Evolutionary conservation across 2,888 invertebrate species (phyloP).

Genomic region (Harmothoe impar): DNA sequence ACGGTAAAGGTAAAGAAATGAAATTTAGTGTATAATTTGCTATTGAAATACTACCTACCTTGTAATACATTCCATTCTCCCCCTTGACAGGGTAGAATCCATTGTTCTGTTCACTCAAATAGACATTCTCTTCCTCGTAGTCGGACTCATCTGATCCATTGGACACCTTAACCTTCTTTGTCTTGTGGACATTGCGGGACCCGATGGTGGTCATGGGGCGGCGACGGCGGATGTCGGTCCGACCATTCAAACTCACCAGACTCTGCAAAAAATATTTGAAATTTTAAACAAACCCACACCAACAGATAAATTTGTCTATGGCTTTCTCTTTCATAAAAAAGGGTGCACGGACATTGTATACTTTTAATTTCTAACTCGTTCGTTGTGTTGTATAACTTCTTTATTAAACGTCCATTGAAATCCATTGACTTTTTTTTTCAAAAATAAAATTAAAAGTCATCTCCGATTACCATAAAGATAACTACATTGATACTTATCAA

Average conservation of each 20-base stretch:
- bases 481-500: too few relatives aligned
- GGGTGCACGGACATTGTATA: too few relatives aligned
- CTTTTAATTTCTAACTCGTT: too few relatives aligned
- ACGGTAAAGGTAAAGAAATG: too few relatives aligned
- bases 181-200: slow-evolving; percentile 76
- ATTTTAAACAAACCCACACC: neutral
- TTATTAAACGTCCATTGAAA: too few relatives aligned
- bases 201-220: slow-evolving; percentile 74
- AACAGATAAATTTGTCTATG: too few relatives aligned
- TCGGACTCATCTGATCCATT: slow-evolving; percentile 74
- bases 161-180: slow-evolving; percentile 73
- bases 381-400: too few relatives aligned
- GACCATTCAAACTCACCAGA: neutral
- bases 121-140: slow-evolving; percentile 71
- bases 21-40: too few relatives aligned
- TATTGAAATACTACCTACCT: slow-evolving; percentile 73
- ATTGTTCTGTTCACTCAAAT: slow-evolving; percentile 74
- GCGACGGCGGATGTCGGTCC: slow-evolving; percentile 1
- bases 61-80: slow-evolving; percentile 80
- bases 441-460: too few relatives aligned
- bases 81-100: slow-evolving; percentile 79
- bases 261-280: slow-evolving; percentile 3
- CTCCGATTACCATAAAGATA: too few relatives aligned
- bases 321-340: too few relatives aligned
- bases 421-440: too few relatives aligned